Evolutionary conservation across 2,113 vertebrate genomes (phyloP), one percentile per base, ranked within the genome.

Genomic region (Suncus etruscus): DNA sequence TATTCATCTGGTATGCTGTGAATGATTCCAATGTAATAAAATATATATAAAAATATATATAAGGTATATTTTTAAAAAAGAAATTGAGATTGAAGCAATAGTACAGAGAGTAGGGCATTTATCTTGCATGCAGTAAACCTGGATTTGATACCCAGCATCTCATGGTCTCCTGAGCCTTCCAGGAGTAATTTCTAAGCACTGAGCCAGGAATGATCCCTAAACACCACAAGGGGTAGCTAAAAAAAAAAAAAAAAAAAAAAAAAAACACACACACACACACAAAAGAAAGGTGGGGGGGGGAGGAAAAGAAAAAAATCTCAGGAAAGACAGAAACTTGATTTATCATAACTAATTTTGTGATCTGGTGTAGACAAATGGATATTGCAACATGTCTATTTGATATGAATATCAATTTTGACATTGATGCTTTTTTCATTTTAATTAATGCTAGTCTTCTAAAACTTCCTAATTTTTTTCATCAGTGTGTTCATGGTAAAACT

Each of bases 311-410:
- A 65, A 9, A 18, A 63, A 50, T 79, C n/a, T 90, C 15, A 16
- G 73, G n/a, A 89, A 89, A 32, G 32, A 75, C 32, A 39, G 66
- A 51, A 79, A 76, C 15, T n/a, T 83, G 72, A 25, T 65, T 86
- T 83, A 92, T 50, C 6, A 39, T 82, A 86, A 72, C 80, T 76
- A 51, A 22, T 80, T 80, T 88, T 89, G 63, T 81, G 63, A 88
- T 58, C 10, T 31, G 27, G 10, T 54, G 12, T 1, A 54, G 7
- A 69, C 18, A 32, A 65, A 15, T 39, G 66, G 79, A 1, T 80
- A 22, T 39, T 39, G 39, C 39, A 5, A 39, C 27, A 78, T 25
- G 51, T 63, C 1, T 47, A 27, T 83, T 89, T 87, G 47, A 73
- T 66, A 29, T 8, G 1, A n/a, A 48, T 31, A 79, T 72, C 27